Evolutionary conservation across 2,888 invertebrate genomes (phyloP), one percentile per base, ranked within the genome.

Genomic region (Leucophenga maculata): DNA sequence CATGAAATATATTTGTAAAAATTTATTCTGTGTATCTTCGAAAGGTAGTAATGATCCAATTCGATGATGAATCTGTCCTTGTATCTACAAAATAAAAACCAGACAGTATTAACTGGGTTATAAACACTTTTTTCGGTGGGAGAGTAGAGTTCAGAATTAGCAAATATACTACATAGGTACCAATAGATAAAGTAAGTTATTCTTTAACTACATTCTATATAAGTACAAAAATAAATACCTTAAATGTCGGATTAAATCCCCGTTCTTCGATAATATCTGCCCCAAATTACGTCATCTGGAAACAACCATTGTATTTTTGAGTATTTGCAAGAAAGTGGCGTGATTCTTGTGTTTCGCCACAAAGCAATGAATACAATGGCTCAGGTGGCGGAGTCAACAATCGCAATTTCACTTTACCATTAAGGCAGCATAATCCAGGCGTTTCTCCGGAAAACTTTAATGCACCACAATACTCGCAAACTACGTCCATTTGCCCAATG

Each of bases 241-340:
- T n/a, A n/a, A n/a, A n/a, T n/a, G n/a, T n/a, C n/a, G n/a, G n/a
- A n/a, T n/a, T n/a, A n/a, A n/a, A n/a, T n/a, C n/a, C n/a, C n/a
- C n/a, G n/a, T n/a, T n/a, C n/a, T n/a, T n/a, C n/a, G n/a, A n/a
- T n/a, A n/a, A n/a, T n/a, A n/a, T n/a, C n/a, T n/a, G n/a, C n/a
- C n/a, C n/a, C n/a, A n/a, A 86, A 84, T 79, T 79, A 84, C 3
- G 80, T 70, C 77, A 85, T 85, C 77, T 84, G 82, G 71, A 83
- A 86, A 77, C 82, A 83, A 14, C 68, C 72, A 75, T 85, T 68
- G 82, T 77, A 78, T 57, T 55, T 66, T 80, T 79, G 79, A 76
- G 77, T 82, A 73, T 81, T 83, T 46, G 80, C 73, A 64, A 85
- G 80, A 77, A 87, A 85, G 69, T 83, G 81, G 14, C 75, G 73